Evolutionary conservation across 2,888 invertebrate species (phyloP).

Genomic region (Lasioglossum morio): DNA sequence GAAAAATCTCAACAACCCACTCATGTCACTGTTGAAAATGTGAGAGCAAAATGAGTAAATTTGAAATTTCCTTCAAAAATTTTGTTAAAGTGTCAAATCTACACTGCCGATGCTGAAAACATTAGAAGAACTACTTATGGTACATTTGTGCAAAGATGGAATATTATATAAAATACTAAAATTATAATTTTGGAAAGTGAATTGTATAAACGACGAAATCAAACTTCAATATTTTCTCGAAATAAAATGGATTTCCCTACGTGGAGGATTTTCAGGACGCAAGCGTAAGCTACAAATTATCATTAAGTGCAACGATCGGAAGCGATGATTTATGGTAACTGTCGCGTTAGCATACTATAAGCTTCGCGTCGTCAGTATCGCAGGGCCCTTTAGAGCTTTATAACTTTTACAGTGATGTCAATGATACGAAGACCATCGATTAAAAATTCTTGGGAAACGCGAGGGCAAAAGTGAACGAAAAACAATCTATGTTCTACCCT

Average conservation of each 20-base stretch:
- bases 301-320: constrained; percentile 3
- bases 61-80: too few relatives aligned
- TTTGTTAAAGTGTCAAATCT: too few relatives aligned
- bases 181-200: not conserved
- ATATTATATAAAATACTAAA: not conserved
- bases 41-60: too few relatives aligned
- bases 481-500: not conserved
- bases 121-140: too few relatives aligned
- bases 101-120: too few relatives aligned
- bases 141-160: not conserved
- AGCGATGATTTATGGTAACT: constrained; percentile 4
- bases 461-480: not conserved
- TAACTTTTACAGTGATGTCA: not conserved
- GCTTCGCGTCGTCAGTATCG: not conserved
- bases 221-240: not conserved
- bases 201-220: not conserved
- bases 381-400: not conserved
- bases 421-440: not conserved
- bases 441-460: not conserved
- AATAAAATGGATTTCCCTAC: not conserved
- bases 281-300: not conserved
- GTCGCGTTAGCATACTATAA: not conserved
- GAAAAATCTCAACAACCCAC: too few relatives aligned
- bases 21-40: too few relatives aligned
- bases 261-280: not conserved